These are phyloP conservation scores for Cossypha heuglini DNA, from an alignment of 2,797 vertebrate species.

Conservation along the genomic window DNA sequence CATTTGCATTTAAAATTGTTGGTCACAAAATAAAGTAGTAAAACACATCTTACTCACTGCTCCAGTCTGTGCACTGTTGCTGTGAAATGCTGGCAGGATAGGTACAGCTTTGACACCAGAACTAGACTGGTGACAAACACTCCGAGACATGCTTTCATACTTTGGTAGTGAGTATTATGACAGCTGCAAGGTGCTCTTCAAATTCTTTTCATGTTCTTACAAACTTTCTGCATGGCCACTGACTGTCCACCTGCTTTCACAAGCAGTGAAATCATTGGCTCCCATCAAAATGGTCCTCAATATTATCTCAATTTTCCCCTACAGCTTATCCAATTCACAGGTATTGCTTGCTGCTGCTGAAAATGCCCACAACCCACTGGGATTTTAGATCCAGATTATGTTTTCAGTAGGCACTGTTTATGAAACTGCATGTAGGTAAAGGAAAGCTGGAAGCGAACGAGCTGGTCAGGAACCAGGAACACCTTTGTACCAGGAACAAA, in stretches of 20 bases:
- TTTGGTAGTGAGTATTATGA: not conserved
- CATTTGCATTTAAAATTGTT: not conserved
- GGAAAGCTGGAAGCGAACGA: not conserved
- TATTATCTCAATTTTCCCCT: not conserved
- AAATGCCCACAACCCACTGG: not conserved
- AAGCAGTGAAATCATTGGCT: not conserved
- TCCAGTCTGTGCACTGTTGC: not conserved
- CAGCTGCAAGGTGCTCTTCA: not conserved
- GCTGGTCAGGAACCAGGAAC: not conserved
- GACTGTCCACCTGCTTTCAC: not conserved
- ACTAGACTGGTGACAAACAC: not conserved
- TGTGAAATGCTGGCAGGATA: not conserved
- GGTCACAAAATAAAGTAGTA: not conserved
- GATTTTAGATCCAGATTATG: not conserved
- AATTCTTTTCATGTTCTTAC: not conserved
- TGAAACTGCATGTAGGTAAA: not conserved
- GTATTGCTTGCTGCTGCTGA: not conserved
- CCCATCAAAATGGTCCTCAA: not conserved
- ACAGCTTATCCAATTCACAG: not conserved
- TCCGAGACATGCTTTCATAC: not conserved
- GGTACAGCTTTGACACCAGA: not conserved
- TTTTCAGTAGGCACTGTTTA: not conserved
- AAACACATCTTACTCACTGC: not conserved
- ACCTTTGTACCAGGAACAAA: not conserved
- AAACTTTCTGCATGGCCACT: not conserved